phyloP scores from a whole-genome alignment of 2,113 vertebrate genomes.

The Leucoraja erinaceus region DNA sequence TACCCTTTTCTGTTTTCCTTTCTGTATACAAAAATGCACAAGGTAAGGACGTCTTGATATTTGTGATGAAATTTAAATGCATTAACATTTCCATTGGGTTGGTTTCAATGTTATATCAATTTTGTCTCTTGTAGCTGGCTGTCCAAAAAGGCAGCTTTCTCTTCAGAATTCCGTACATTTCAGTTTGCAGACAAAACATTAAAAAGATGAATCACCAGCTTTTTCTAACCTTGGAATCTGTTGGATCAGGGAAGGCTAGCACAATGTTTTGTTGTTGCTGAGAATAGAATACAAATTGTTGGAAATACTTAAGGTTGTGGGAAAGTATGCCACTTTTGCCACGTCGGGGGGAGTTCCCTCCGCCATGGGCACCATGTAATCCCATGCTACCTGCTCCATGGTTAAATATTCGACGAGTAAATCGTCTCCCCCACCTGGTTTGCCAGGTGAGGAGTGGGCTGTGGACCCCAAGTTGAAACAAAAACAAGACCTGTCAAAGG shows the following conservation, averaged over 20 bases:
- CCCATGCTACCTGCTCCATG: no score
- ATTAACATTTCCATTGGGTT: not conserved
- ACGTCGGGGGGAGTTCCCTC: no score
- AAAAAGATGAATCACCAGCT: not conserved
- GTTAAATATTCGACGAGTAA: no score
- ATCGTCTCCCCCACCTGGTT: no score
- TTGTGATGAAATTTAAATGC: slow-evolving; percentile 8
- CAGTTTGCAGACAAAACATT: slow-evolving; percentile 13
- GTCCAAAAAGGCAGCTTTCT: not conserved
- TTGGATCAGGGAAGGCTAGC: not conserved
- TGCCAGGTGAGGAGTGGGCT: no score
- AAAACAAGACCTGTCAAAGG: no score
- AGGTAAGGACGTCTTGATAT: not conserved
- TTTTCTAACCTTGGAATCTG: slow-evolving; percentile 19
- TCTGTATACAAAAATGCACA: not conserved
- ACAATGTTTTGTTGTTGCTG: not conserved
- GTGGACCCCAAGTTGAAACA: no score
- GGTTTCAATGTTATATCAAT: not conserved
- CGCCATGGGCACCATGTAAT: no score
- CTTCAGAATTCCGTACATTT: not conserved
- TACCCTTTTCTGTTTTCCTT: not conserved
- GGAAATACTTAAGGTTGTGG: not conserved
- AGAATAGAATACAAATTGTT: not conserved
- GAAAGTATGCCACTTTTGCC: not conserved
- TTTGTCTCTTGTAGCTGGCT: not conserved